phyloP scores from a whole-genome alignment of 2,797 vertebrate species.

The Cossypha polioptera region DNA sequence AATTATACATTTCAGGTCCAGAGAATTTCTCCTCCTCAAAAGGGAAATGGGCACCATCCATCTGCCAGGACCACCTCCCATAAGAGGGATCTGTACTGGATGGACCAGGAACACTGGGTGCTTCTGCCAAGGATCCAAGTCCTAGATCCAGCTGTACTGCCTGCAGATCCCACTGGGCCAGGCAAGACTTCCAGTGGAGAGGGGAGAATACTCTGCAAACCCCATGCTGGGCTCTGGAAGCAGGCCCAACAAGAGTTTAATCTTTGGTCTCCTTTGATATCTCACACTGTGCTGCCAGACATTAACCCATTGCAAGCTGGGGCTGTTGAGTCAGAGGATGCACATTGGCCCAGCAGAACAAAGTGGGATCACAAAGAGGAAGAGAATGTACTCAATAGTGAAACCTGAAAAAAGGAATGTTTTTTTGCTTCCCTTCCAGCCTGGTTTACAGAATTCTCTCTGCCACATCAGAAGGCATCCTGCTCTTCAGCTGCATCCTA shows the following conservation, averaged over 20 bases:
- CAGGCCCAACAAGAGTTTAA: neutral
- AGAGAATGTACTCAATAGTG: rapidly evolving
- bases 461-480: neutral
- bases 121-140: neutral
- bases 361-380: neutral
- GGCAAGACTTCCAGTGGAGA: rapidly evolving
- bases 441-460: neutral
- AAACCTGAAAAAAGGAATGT: neutral
- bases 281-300: neutral
- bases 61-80: rapidly evolving
- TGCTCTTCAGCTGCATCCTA: neutral
- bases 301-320: neutral
- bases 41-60: neutral
- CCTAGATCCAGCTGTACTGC: neutral
- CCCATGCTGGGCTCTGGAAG: neutral
- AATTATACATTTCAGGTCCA: neutral
- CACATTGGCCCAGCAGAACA: neutral
- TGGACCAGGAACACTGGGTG: neutral
- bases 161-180: neutral
- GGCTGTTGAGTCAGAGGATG: neutral
- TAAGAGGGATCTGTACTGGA: neutral
- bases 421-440: neutral
- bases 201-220: neutral
- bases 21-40: neutral
- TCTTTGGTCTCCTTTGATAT: neutral